Percentiles rank a stretch among this genome's conserved stretches.
Evolutionary conservation across 2,113 vertebrate species (phyloP).

Genomic region (Sturnira hondurensis): DNA sequence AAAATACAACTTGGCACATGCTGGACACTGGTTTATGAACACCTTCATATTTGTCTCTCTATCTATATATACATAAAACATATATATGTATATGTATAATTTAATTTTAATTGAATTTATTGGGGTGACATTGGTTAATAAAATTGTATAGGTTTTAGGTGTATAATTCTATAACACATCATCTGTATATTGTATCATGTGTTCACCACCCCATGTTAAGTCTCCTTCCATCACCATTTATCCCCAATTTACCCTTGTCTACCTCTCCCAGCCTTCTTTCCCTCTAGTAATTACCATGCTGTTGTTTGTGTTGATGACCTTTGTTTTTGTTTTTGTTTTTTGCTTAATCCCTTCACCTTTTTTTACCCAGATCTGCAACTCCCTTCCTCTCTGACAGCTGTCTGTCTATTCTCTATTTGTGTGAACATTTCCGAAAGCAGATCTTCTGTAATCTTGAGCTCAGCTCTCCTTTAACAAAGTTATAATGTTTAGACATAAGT

Average conservation of each 20-base stretch:
- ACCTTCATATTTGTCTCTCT: background rate
- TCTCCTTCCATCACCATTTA: background rate
- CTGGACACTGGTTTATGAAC: background rate
- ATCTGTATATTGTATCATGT: background rate
- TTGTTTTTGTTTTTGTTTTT: background rate
- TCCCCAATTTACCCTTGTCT: background rate
- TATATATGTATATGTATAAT: background rate
- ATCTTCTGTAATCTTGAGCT: constrained; percentile 40
- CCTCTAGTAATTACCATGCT: background rate
- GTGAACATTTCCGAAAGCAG: constrained; percentile 39
- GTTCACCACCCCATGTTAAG: background rate
- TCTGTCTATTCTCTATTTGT: background rate
- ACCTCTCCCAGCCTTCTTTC: background rate
- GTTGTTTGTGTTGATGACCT: background rate
- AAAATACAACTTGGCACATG: background rate
- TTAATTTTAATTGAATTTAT: background rate
- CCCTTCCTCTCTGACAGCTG: background rate
- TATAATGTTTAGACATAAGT: constrained; percentile 21
- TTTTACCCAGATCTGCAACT: background rate
- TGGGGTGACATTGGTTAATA: background rate
- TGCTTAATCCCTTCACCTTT: background rate
- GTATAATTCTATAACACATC: background rate
- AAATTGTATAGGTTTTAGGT: background rate
- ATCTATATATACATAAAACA: no score
- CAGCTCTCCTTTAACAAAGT: constrained; percentile 38